phyloP scores from a whole-genome alignment of 2,888 invertebrate species.

The Galerucella nymphaeae region DNA sequence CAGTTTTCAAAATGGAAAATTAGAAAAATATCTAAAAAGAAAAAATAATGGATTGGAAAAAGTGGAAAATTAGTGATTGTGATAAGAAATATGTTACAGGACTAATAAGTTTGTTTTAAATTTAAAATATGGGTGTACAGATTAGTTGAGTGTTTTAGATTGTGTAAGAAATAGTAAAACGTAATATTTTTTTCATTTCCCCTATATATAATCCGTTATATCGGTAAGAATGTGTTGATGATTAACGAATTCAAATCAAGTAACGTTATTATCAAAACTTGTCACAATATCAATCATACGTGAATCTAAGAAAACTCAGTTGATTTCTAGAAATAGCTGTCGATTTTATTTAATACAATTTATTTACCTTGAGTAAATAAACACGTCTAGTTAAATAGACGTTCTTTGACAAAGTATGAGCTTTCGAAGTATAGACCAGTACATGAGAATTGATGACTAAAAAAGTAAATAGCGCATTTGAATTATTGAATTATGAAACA shows the following conservation, averaged over 20 bases:
- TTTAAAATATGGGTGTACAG: too few species aligned
- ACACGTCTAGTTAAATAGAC: slow-evolving; percentile 23
- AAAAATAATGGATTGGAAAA: too few species aligned
- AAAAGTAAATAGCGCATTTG: neutral
- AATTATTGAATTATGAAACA: neutral
- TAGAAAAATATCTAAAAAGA: too few species aligned
- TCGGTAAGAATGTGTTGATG: neutral
- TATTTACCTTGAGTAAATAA: slow-evolving; percentile 34
- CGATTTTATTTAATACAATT: slow-evolving; percentile 18
- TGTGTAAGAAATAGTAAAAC: too few species aligned
- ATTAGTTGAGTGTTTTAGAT: too few species aligned
- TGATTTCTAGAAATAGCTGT: slow-evolving; percentile 27
- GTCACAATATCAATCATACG: too few species aligned
- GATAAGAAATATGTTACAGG: too few species aligned
- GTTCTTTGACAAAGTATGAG: slow-evolving; percentile 1
- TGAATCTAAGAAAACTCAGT: neutral
- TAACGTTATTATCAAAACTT: too few species aligned
- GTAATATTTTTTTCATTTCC: too few species aligned
- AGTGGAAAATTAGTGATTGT: too few species aligned
- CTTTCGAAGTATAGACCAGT: neutral
- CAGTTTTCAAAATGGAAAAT: neutral
- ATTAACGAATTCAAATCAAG: too few species aligned
- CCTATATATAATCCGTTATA: neutral
- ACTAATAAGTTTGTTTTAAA: too few species aligned
- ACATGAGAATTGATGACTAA: neutral